These are phyloP conservation scores for Cinclus cinclus DNA, from an alignment of 2,113 vertebrate genomes.

Conservation along the genomic window DNA sequence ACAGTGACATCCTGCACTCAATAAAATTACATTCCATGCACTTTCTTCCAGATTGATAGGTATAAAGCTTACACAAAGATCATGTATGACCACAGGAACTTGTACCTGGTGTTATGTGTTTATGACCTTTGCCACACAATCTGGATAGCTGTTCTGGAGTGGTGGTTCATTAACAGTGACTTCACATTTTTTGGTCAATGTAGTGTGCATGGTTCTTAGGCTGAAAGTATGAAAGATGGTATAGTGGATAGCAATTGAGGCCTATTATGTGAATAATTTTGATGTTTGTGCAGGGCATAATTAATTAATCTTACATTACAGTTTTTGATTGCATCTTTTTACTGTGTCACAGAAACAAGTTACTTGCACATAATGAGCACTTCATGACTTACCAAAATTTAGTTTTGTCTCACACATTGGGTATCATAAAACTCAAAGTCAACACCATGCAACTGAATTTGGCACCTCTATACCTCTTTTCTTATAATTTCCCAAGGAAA, in stretches of 20 bases:
- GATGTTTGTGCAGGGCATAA: neutral
- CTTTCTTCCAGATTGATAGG: neutral
- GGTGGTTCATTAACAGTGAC: neutral
- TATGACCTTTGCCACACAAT: neutral
- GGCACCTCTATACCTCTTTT: neutral
- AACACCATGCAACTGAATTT: neutral
- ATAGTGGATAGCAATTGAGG: neutral
- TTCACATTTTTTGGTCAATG: neutral
- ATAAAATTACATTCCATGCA: neutral
- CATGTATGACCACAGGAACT: neutral
- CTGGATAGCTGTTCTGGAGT: neutral
- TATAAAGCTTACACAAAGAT: neutral
- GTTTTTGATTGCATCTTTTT: neutral
- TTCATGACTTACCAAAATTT: neutral
- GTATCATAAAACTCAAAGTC: slow-evolving; percentile 32
- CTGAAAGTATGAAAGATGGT: neutral
- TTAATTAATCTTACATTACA: neutral
- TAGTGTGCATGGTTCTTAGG: neutral
- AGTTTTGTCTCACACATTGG: neutral
- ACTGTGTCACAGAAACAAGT: neutral
- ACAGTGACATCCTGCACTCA: neutral
- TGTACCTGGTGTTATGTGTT: neutral
- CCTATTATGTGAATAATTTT: neutral
- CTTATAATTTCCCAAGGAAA: slow-evolving; percentile 32
- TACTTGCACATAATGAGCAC: neutral